A percentile compares a stretch with the other conserved stretches of the same genome.
Conservation (phyloP, 2,888 invertebrate genomes). For the Troides helena region DNA sequence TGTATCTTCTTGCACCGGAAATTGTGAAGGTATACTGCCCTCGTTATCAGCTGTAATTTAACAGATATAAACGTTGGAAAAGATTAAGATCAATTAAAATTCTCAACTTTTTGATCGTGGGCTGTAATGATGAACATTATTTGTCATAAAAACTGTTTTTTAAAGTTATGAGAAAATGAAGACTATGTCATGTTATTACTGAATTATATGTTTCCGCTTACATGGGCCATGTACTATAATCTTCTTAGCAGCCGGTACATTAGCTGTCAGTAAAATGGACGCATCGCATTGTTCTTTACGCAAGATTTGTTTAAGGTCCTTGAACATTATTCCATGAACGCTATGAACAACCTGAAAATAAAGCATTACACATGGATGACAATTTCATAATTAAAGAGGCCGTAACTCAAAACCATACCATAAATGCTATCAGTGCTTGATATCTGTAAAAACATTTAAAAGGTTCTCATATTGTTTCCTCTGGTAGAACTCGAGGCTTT, state of each 20-base stretch:
- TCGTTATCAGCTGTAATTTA: slow-evolving; percentile 86
- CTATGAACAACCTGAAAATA: slow-evolving; percentile 93
- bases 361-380: background rate
- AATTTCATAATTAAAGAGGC: no score
- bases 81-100: no score
- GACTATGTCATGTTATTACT: background rate
- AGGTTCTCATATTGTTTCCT: no score
- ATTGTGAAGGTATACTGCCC: slow-evolving; percentile 98
- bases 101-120: no score
- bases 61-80: background rate
- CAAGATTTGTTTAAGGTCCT: slow-evolving; percentile 98
- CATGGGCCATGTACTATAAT: slow-evolving; percentile 96
- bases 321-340: slow-evolving; percentile 99
- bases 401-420: no score
- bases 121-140: no score
- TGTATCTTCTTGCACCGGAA: slow-evolving; percentile 98
- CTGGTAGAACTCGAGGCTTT: no score
- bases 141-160: no score
- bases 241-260: slow-evolving; percentile 99
- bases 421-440: no score
- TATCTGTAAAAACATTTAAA: no score
- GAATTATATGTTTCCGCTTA: slow-evolving; percentile 37
- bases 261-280: slow-evolving; percentile 97
- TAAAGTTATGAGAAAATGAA: background rate
- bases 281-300: slow-evolving; percentile 99